Percentiles rank a stretch among this genome's conserved stretches.
phyloP scores from a whole-genome alignment of 2,797 vertebrate genomes.

The Psittacula derbiana region DNA sequence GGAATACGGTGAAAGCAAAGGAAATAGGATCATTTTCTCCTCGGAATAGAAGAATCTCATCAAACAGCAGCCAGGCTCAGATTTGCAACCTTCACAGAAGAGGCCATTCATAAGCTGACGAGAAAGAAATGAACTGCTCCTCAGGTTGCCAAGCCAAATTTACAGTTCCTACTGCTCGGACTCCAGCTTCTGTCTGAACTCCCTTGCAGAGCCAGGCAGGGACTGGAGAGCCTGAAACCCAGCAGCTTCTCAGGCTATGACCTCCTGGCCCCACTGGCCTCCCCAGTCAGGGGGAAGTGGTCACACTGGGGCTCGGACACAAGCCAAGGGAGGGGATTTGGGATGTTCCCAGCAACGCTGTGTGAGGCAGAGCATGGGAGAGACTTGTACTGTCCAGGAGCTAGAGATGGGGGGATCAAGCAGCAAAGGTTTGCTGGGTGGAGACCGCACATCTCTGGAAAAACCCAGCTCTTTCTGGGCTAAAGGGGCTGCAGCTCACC shows the following conservation, averaged over 20 bases:
- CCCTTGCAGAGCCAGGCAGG: background rate
- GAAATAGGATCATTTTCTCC: conserved; percentile 66
- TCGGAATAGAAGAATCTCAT: conserved; percentile 64
- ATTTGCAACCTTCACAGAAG: conserved; percentile 57
- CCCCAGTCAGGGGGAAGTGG: background rate
- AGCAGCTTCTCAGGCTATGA: background rate
- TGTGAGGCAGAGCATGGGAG: background rate
- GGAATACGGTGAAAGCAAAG: conserved; percentile 63
- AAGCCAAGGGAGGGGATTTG: background rate
- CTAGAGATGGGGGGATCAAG: background rate
- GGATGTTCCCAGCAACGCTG: background rate
- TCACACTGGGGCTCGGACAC: rapidly evolving
- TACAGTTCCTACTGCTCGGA: conserved; percentile 46
- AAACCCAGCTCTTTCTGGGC: background rate
- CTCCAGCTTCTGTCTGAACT: conserved; percentile 24
- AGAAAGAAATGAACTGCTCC: conserved; percentile 26
- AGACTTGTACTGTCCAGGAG: background rate
- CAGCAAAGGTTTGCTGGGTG: background rate
- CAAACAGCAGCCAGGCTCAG: conserved; percentile 54
- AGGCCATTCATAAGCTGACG: conserved; percentile 55
- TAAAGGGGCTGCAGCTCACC: background rate
- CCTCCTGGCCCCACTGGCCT: background rate
- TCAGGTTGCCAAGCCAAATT: conserved; percentile 59
- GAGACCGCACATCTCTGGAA: background rate
- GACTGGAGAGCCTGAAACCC: background rate